Evolutionary conservation across 2,113 vertebrate species (phyloP), one percentile per base, ranked within the genome.

Genomic region (Cranoglanis bouderius): DNA sequence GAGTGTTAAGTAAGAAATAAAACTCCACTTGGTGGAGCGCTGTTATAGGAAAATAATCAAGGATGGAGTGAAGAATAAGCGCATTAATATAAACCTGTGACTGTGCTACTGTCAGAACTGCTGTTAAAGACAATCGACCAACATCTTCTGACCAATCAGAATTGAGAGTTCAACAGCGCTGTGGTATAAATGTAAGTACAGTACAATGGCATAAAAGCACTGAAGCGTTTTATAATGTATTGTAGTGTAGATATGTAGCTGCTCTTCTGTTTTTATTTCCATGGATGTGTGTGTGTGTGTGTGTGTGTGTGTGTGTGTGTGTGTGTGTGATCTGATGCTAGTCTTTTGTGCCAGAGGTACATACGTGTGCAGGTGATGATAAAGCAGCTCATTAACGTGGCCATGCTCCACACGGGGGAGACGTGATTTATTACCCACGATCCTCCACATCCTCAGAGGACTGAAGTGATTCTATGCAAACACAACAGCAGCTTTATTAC

Each of bases 381-480:
- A 49, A 43, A 85, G 59, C 83, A 85, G 61, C 83, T 85, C 83
- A 67, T 85, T 85, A 85, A 67, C 43, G 29, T 67, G 43, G 26
- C 40, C 61, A 10, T 67, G 83, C 40, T 32, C 16, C 24, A 51
- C 18, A 1, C 82, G 40, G 35, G 14, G 59, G 40, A 65, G 83
- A 85, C 13, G 43, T 85, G 83, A 84, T 84, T 84, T 65, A 84
- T 65, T 84, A 65, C 59, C 59, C 59, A 18, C 29, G 26, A 84
- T 84, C 82, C 59, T 84, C 40, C 59, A n/a, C 82, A 40, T 83
- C 82, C 82, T 83, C 82, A 61, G 24, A 83, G 82, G 55, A 61
- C 35, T 49, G 59, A 49, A 18, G 82, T 49, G 59, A 65, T 49
- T 65, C 40, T 59, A 46, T 9, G 26, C 18, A 51, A 85, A 85